Conservation (phyloP, 2,797 vertebrate species). For the Glossophaga mutica region DNA sequence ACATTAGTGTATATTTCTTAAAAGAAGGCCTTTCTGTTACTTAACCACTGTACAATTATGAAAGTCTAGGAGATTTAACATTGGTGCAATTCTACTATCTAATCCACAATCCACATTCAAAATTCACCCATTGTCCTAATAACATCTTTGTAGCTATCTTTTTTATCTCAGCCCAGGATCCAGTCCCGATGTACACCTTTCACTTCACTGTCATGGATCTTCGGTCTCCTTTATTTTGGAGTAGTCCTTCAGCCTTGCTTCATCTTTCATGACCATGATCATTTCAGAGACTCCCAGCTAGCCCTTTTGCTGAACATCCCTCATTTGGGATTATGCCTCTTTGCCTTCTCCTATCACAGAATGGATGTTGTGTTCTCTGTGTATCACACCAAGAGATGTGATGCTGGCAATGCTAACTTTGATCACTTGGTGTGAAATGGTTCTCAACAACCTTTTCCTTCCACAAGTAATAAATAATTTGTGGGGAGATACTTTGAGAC, state of each 20-base stretch:
- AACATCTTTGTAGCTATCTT: neutral
- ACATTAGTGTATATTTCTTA: neutral
- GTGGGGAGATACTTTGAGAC: neutral
- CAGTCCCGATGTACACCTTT: neutral
- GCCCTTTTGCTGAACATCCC: neutral
- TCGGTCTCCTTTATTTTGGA: neutral
- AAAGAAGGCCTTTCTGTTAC: neutral
- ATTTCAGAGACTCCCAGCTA: neutral
- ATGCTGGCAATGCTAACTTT: neutral
- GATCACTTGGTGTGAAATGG: neutral
- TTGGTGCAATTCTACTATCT: neutral
- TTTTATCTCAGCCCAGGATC: neutral
- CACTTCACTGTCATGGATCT: neutral
- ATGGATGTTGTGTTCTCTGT: neutral
- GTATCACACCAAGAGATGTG: neutral
- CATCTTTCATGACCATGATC: neutral
- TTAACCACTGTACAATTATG: neutral
- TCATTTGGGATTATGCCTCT: neutral
- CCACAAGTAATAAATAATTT: neutral
- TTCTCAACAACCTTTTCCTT: neutral
- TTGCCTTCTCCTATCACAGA: neutral
- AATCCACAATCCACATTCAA: neutral
- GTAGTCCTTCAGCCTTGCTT: neutral
- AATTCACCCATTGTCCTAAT: neutral
- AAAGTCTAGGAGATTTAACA: neutral